A percentile compares a stretch with the other conserved stretches of the same genome.
Conservation (phyloP, 2,888 invertebrate species). For the Amiota mariae region DNA sequence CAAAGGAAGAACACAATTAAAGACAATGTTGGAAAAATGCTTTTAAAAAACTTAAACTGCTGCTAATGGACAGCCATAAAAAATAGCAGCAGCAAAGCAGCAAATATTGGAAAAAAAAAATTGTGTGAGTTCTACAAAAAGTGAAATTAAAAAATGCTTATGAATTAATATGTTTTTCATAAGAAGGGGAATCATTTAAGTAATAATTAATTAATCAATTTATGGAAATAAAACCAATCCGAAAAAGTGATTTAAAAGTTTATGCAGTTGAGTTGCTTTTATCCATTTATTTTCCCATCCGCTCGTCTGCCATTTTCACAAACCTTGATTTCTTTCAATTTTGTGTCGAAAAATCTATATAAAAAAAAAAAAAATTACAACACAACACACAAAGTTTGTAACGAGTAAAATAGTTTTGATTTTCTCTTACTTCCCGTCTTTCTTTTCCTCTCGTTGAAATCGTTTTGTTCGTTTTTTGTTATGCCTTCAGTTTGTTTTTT, state of each 20-base stretch:
- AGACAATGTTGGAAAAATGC: conserved; percentile 11
- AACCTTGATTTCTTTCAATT: too few relatives aligned
- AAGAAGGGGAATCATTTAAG: too few relatives aligned
- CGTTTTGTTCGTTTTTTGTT: conserved; percentile 4
- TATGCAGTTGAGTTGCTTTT: conserved; percentile 20
- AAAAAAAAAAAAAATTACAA: conserved; percentile 31
- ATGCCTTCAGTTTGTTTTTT: conserved; percentile 54
- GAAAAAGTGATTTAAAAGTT: conserved; percentile 16
- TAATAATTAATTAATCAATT: too few relatives aligned
- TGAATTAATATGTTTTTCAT: too few relatives aligned
- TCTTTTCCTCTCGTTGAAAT: not conserved
- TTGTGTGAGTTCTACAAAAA: conserved; percentile 5
- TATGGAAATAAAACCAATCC: too few relatives aligned
- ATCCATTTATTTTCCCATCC: too few relatives aligned
- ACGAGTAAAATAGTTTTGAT: conserved; percentile 30
- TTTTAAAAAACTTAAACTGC: conserved; percentile 14
- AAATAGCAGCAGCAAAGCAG: not conserved
- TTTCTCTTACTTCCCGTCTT: conserved; percentile 34
- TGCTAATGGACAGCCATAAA: conserved; percentile 7
- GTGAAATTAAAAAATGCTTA: not conserved
- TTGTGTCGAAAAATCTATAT: conserved; percentile 53
- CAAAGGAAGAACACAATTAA: conserved; percentile 43
- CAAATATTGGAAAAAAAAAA: conserved; percentile 1
- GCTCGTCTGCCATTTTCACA: not conserved
- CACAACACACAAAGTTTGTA: not conserved